Percentiles rank a stretch among this genome's conserved stretches.
Evolutionary conservation across 2,888 invertebrate genomes (phyloP).

Genomic region (Platerodrilus igneus): DNA sequence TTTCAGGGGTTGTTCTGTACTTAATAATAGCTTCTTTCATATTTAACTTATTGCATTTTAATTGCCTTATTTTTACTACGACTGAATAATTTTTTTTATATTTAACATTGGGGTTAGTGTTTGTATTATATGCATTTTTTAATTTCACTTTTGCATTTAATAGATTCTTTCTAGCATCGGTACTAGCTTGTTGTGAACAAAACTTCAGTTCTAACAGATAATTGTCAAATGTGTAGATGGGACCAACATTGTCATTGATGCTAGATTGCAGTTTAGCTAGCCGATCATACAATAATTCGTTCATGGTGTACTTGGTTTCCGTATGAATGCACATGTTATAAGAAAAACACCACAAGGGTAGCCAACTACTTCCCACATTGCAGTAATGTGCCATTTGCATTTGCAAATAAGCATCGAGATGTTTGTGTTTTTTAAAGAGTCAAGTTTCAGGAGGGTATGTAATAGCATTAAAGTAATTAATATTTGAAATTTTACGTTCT

Average conservation of each 20-base stretch:
- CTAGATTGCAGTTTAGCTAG: conserved; percentile 19
- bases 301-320: conserved; percentile 25
- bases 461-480: no score
- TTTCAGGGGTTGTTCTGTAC: no score
- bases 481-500: conserved; percentile 18
- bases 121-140: conserved; percentile 2
- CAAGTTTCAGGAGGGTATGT: conserved; percentile 8
- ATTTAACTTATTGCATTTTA: not conserved
- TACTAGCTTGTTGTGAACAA: conserved; percentile 19
- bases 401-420: conserved; percentile 19
- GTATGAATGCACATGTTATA: conserved; percentile 27
- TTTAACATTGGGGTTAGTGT: not conserved
- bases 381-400: conserved; percentile 13
- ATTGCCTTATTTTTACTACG: conserved; percentile 2
- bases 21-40: no score
- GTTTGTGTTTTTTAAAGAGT: conserved; percentile 23
- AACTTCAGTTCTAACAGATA: conserved; percentile 28
- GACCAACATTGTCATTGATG: no score
- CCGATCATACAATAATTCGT: conserved; percentile 25
- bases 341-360: conserved; percentile 28
- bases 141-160: conserved; percentile 11
- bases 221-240: conserved; percentile 21
- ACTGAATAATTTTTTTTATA: conserved; percentile 6
- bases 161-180: conserved; percentile 19
- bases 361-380: conserved; percentile 26